Evolutionary conservation across 1,140 invertebrate genomes (phyloP).

Genomic region (Ceratoteleas bidentatus): DNA sequence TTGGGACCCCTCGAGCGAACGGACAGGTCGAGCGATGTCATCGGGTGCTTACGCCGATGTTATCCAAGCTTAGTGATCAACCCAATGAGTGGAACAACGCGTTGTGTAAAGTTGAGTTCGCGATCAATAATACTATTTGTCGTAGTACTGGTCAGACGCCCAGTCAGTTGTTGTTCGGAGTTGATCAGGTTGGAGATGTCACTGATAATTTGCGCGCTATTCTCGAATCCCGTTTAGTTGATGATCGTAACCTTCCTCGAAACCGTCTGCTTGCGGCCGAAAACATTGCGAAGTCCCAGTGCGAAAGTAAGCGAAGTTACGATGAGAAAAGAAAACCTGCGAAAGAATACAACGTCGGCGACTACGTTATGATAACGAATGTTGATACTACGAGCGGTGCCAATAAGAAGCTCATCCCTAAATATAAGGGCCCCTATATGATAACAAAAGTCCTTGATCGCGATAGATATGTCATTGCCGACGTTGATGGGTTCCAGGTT

Average conservation of each 20-base stretch:
- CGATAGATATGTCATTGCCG: constrained; percentile 54
- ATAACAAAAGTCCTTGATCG: constrained; percentile 50
- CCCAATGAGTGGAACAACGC: background rate
- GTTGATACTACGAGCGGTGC: constrained; percentile 44
- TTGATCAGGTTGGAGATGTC: background rate
- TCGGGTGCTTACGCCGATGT: background rate
- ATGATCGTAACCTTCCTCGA: background rate
- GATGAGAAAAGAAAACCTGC: constrained; percentile 42
- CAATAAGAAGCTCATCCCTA: constrained; percentile 52
- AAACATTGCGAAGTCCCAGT: background rate
- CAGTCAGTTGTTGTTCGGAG: background rate
- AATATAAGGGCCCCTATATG: constrained; percentile 52
- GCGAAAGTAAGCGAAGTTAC: constrained; percentile 8
- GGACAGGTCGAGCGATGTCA: background rate
- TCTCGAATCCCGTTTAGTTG: background rate
- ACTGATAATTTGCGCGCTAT: background rate
- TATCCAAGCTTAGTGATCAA: background rate
- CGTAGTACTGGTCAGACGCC: background rate
- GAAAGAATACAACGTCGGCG: constrained; percentile 45
- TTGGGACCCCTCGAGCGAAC: background rate
- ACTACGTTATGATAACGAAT: constrained; percentile 64
- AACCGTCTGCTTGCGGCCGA: background rate
- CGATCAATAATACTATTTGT: constrained; percentile 41
- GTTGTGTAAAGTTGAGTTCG: constrained; percentile 17
- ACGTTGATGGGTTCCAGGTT: constrained; percentile 48